Conservation (phyloP, 2,888 invertebrate species). For the Furcula furcula region DNA sequence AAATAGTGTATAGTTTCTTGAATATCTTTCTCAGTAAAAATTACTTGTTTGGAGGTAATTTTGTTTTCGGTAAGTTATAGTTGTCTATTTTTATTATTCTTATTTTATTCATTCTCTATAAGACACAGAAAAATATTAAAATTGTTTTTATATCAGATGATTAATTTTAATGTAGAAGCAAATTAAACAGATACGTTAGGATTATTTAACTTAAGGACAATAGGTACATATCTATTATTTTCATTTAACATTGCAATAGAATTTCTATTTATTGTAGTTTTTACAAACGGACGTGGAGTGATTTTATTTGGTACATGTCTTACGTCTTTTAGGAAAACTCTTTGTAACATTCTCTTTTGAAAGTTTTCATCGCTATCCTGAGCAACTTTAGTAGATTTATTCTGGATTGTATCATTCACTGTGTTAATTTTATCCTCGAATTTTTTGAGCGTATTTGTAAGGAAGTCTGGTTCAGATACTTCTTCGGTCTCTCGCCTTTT, state of each 20-base stretch:
- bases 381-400: conserved; percentile 9
- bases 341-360: conserved; percentile 21
- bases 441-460: conserved; percentile 22
- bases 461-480: conserved; percentile 27
- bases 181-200: conserved; percentile 10
- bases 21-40: not conserved
- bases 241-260: conserved; percentile 13
- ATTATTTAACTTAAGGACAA: conserved; percentile 46
- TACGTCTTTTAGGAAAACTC: conserved; percentile 11
- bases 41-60: not conserved
- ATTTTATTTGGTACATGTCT: conserved; percentile 5
- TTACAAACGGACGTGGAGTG: conserved; percentile 3
- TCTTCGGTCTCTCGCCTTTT: conserved; percentile 73
- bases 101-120: too few species aligned
- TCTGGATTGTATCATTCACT: conserved; percentile 2
- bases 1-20: not conserved
- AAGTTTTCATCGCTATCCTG: conserved; percentile 14
- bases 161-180: not conserved
- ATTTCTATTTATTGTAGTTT: not conserved
- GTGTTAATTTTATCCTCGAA: conserved; percentile 17
- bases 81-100: not conserved
- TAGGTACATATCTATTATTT: conserved; percentile 44
- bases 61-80: not conserved
- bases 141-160: not conserved
- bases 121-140: not conserved